Evolutionary conservation across 2,797 vertebrate genomes (phyloP).

Genomic region (Esox masquinongy): DNA sequence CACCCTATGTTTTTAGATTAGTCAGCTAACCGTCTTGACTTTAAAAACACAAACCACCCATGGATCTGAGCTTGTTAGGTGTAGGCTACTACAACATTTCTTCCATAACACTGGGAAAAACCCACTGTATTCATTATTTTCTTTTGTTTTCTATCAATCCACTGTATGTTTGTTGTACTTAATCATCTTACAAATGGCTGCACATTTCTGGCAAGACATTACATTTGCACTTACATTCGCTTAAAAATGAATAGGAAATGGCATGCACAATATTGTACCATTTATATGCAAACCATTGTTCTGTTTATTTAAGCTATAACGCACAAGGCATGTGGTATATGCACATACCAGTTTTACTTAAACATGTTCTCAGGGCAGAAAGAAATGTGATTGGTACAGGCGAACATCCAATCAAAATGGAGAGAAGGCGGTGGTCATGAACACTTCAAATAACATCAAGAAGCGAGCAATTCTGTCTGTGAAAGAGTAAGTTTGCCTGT

Average conservation of each 20-base stretch:
- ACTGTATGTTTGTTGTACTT: not conserved
- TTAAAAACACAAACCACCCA: slow-evolving; percentile 17
- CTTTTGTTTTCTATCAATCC: not conserved
- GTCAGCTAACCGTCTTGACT: slow-evolving; percentile 36
- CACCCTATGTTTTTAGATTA: slow-evolving; percentile 1
- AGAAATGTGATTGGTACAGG: too few relatives aligned
- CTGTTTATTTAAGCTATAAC: slow-evolving; percentile 34
- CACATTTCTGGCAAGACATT: not conserved
- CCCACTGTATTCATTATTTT: not conserved
- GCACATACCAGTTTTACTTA: too few relatives aligned
- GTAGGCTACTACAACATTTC: not conserved
- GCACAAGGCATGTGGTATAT: too few relatives aligned
- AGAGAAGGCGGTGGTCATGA: too few relatives aligned
- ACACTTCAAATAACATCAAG: too few relatives aligned
- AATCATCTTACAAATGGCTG: slow-evolving; percentile 14
- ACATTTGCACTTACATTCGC: slow-evolving; percentile 6
- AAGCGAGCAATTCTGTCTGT: too few relatives aligned
- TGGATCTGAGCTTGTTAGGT: not conserved
- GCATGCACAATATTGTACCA: slow-evolving; percentile 9
- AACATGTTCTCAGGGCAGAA: too few relatives aligned
- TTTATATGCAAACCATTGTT: slow-evolving; percentile 41
- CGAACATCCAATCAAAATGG: too few relatives aligned
- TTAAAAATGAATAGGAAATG: slow-evolving; percentile 8
- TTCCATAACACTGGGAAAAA: not conserved
- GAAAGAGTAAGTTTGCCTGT: too few relatives aligned